These are phyloP conservation scores for Gasterosteus nipponicus DNA, from an alignment of 2,113 vertebrate species.

Conservation along the genomic window DNA sequence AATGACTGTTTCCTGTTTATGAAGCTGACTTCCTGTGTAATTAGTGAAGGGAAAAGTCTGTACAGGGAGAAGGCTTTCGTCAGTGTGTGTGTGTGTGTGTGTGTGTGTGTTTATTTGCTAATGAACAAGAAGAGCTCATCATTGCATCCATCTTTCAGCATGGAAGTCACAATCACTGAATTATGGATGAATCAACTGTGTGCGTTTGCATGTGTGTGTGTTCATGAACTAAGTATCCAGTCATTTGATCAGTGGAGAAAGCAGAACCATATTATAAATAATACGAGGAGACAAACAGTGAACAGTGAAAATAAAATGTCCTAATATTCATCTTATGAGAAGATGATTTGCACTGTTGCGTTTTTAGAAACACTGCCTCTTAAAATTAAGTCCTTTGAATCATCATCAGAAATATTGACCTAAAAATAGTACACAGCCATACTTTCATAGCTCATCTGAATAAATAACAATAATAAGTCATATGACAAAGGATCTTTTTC, in stretches of 20 bases:
- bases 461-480: not conserved
- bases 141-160: constrained; percentile 64
- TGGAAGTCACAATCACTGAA: constrained; percentile 66
- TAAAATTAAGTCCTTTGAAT: not conserved
- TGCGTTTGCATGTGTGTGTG: constrained; percentile 23
- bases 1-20: constrained; percentile 68
- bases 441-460: not conserved
- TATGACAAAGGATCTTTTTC: not conserved
- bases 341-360: not conserved
- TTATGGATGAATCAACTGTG: constrained; percentile 77
- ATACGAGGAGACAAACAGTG: constrained; percentile 1
- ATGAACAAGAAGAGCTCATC: constrained; percentile 39
- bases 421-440: too few relatives aligned
- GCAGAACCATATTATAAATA: constrained; percentile 17
- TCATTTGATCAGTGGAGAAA: constrained; percentile 9
- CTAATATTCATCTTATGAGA: not conserved
- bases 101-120: constrained; percentile 22
- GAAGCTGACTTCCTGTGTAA: constrained; percentile 56
- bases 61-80: not conserved
- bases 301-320: not conserved
- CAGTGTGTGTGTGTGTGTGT: constrained; percentile 38
- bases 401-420: not conserved
- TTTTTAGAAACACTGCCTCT: not conserved
- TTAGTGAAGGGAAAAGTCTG: constrained; percentile 43
- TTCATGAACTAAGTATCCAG: not conserved